Evolutionary conservation across 2,113 vertebrate species (phyloP).

Genomic region (Lagopus muta): DNA sequence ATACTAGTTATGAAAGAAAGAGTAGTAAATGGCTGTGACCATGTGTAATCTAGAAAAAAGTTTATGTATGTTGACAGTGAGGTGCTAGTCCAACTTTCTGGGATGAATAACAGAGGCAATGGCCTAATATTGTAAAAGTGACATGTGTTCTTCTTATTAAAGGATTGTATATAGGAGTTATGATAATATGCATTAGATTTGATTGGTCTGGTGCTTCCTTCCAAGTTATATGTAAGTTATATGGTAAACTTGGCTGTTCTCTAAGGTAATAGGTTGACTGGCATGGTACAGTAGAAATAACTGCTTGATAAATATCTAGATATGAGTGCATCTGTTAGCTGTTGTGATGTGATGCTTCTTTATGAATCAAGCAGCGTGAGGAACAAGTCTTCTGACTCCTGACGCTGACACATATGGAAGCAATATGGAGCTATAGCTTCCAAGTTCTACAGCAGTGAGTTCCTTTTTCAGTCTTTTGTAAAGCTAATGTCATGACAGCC

Average conservation of each 20-base stretch:
- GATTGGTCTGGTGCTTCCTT: background rate
- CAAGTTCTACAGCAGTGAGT: rapidly evolving
- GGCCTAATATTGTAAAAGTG: background rate
- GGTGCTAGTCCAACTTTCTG: background rate
- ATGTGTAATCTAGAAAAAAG: background rate
- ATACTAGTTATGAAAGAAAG: background rate
- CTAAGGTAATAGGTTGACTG: background rate
- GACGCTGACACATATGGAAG: background rate
- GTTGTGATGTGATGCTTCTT: background rate
- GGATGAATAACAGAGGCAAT: background rate
- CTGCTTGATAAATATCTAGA: background rate
- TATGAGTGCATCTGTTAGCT: background rate
- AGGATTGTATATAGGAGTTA: background rate
- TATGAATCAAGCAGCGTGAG: background rate
- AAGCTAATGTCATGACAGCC: background rate
- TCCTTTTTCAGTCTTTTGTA: background rate
- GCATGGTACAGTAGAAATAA: background rate
- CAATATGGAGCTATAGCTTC: background rate
- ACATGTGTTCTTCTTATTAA: background rate
- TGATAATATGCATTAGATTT: rapidly evolving
- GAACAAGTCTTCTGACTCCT: rapidly evolving
- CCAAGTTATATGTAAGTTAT: background rate
- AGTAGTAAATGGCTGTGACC: background rate
- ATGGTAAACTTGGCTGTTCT: background rate
- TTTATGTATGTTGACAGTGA: background rate